phyloP scores from a whole-genome alignment of 2,888 invertebrate genomes.

The Agrilus mali region DNA sequence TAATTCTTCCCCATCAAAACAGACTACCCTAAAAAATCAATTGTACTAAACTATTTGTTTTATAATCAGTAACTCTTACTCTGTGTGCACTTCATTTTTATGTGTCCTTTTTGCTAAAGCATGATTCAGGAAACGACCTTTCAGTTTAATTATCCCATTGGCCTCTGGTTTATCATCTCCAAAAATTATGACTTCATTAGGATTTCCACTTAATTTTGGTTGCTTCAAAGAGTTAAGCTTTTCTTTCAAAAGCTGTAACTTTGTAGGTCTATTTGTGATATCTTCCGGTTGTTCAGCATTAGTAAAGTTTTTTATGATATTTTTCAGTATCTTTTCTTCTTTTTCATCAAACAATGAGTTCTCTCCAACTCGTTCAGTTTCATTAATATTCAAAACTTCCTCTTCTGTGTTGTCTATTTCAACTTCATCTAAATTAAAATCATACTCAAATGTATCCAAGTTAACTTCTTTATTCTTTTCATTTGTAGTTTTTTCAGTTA shows the following conservation, averaged over 20 bases:
- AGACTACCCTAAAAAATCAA: slow-evolving; percentile 23
- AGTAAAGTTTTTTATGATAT: slow-evolving; percentile 8
- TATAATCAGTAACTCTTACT: slow-evolving; percentile 29
- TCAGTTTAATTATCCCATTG: slow-evolving; percentile 51
- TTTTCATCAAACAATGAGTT: neutral
- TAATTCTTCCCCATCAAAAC: slow-evolving; percentile 34
- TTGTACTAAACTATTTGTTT: neutral
- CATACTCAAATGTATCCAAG: slow-evolving; percentile 14
- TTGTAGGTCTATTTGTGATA: neutral
- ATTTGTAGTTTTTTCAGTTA: slow-evolving; percentile 4
- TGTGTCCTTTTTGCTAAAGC: slow-evolving; percentile 40
- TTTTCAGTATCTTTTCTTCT: neutral
- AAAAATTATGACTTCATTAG: slow-evolving; percentile 48
- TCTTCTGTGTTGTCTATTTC: slow-evolving; percentile 12
- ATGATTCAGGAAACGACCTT: slow-evolving; percentile 61
- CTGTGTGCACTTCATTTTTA: slow-evolving; percentile 43
- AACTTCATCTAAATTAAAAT: slow-evolving; percentile 19
- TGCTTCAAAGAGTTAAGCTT: slow-evolving; percentile 22
- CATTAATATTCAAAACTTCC: no score
- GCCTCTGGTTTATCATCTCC: slow-evolving; percentile 36
- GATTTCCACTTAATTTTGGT: slow-evolving; percentile 42
- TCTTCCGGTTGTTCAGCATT: slow-evolving; percentile 4
- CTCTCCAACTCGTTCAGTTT: no score
- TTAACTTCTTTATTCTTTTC: slow-evolving; percentile 2
- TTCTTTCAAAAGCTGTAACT: slow-evolving; percentile 16